A percentile compares a stretch with the other conserved stretches of the same genome.
Evolutionary conservation across 2,888 invertebrate species (phyloP).

Genomic region (Oligia fasciuncula): DNA sequence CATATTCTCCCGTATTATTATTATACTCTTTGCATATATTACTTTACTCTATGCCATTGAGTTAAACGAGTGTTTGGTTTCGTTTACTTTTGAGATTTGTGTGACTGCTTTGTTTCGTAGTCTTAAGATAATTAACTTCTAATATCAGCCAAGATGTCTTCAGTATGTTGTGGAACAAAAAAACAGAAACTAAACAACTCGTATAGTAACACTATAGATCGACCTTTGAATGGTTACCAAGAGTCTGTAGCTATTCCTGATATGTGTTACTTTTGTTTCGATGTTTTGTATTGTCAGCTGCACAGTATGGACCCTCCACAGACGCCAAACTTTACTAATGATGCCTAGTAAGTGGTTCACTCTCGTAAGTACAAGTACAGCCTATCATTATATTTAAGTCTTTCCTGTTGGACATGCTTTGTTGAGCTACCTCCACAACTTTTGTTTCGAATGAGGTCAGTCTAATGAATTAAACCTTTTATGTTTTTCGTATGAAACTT

Average conservation of each 20-base stretch:
- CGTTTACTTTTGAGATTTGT: constrained; percentile 77
- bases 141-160: constrained; percentile 92
- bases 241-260: constrained; percentile 95
- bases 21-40: too few species aligned
- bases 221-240: constrained; percentile 89
- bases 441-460: constrained; percentile 77
- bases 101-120: constrained; percentile 75
- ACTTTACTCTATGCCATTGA: too few species aligned
- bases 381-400: constrained; percentile 33
- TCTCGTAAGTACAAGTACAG: constrained; percentile 54
- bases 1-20: too few species aligned
- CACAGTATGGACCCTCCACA: constrained; percentile 98
- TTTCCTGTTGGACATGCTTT: constrained; percentile 67
- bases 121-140: constrained; percentile 70
- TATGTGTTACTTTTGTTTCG: constrained; percentile 99
- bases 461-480: constrained; percentile 58
- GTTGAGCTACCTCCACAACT: constrained; percentile 69
- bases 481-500: constrained; percentile 40
- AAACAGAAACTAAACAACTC: constrained; percentile 96
- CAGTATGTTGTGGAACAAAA: constrained; percentile 97
- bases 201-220: constrained; percentile 90
- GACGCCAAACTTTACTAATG: constrained; percentile 97
- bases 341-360: constrained; percentile 94
- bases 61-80: constrained; percentile 75
- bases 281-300: constrained; percentile 98